A percentile compares a stretch with the other conserved stretches of the same genome.
Conservation (phyloP, 2,113 vertebrate genomes). For the Sciurus niger region DNA sequence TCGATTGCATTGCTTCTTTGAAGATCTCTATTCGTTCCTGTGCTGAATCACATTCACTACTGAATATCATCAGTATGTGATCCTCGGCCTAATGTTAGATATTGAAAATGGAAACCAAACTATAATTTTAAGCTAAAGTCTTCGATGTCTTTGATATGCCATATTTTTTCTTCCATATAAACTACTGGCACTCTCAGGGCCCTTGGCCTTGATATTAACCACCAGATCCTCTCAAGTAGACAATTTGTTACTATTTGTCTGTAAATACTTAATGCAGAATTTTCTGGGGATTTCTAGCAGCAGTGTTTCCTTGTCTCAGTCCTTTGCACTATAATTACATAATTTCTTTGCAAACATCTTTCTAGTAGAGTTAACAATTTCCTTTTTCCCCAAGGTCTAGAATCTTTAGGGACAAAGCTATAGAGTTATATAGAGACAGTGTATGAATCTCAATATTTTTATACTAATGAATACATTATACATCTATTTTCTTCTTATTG, state of each 20-base stretch:
- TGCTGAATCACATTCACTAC: not conserved
- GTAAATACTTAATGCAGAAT: not conserved
- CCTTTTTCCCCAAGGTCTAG: not conserved
- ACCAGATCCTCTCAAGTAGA: not conserved
- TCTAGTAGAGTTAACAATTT: not conserved
- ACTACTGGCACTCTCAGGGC: not conserved
- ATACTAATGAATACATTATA: not conserved
- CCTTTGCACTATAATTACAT: not conserved
- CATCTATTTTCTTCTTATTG: not conserved
- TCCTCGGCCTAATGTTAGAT: not conserved
- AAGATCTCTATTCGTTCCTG: not conserved
- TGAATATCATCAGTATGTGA: not conserved
- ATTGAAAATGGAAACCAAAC: not conserved
- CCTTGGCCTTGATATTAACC: slow-evolving; percentile 24
- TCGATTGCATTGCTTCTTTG: not conserved
- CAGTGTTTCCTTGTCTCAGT: not conserved
- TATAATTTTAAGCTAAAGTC: not conserved
- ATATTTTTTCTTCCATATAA: not conserved
- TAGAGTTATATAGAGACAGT: not conserved
- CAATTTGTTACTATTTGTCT: not conserved
- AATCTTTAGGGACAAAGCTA: not conserved
- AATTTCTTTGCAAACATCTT: not conserved
- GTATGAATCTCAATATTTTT: not conserved
- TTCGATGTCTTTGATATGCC: not conserved
- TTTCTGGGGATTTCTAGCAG: not conserved